Percentiles rank a stretch among this genome's conserved stretches.
phyloP scores from a whole-genome alignment of 2,113 vertebrate genomes.

The Mugil cephalus region DNA sequence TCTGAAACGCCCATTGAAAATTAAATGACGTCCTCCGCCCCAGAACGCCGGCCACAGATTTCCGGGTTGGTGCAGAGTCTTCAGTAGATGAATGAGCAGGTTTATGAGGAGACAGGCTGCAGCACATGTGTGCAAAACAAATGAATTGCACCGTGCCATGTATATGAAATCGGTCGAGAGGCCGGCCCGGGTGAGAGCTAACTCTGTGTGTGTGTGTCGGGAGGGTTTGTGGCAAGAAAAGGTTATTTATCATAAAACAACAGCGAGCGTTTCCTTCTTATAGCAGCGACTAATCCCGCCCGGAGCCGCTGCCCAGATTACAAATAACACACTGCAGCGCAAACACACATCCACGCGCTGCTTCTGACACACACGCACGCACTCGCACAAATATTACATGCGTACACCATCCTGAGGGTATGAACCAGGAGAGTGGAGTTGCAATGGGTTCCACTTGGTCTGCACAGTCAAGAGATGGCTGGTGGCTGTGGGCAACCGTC shows the following conservation, averaged over 20 bases:
- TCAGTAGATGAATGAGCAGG: background rate
- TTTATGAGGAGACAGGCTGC: slow-evolving; percentile 18
- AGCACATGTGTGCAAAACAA: slow-evolving; percentile 48
- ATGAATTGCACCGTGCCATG: slow-evolving; percentile 64
- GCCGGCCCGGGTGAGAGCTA: slow-evolving; percentile 31
- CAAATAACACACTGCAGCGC: slow-evolving; percentile 44
- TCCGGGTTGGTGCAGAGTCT: background rate
- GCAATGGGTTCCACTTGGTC: slow-evolving; percentile 43
- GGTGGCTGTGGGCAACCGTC: slow-evolving; percentile 21
- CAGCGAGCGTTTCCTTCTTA: slow-evolving; percentile 53
- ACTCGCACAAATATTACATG: background rate
- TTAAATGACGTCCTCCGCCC: slow-evolving; percentile 18
- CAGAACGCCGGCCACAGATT: slow-evolving; percentile 6
- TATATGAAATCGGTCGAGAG: slow-evolving; percentile 46
- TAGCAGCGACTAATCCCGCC: slow-evolving; percentile 61
- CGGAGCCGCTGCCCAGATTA: slow-evolving; percentile 52
- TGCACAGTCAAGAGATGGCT: slow-evolving; percentile 34
- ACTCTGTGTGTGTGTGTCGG: slow-evolving; percentile 32
- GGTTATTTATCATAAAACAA: slow-evolving; percentile 69
- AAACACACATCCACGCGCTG: slow-evolving; percentile 12
- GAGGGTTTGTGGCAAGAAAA: slow-evolving; percentile 38
- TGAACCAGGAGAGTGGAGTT: slow-evolving; percentile 5
- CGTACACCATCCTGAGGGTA: slow-evolving; percentile 44
- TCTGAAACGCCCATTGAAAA: slow-evolving; percentile 7
- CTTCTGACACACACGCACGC: slow-evolving; percentile 1